phyloP scores from a whole-genome alignment of 2,888 invertebrate genomes.

The Rotaria sp. region DNA sequence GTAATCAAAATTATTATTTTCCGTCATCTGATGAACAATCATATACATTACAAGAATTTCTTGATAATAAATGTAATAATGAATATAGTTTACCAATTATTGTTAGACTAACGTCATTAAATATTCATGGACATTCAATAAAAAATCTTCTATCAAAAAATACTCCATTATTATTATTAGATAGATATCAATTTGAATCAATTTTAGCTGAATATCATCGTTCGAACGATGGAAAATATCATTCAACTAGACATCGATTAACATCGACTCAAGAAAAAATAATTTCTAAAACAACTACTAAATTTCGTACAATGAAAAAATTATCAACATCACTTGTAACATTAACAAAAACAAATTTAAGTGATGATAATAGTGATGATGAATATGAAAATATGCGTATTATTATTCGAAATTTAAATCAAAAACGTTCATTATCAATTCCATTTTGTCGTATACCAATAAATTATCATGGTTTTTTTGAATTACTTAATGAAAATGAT shows the following conservation, averaged over 20 bases:
- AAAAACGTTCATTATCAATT: neutral
- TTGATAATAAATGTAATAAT: neutral
- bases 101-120: neutral
- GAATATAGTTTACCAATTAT: neutral
- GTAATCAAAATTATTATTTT: neutral
- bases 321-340: neutral
- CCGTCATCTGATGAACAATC: neutral
- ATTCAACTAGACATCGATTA: no score
- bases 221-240: neutral
- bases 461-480: neutral
- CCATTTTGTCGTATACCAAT: neutral
- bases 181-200: neutral
- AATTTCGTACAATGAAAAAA: constrained; percentile 2
- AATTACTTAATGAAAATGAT: neutral
- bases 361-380: neutral
- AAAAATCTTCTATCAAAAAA: neutral
- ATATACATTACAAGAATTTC: neutral
- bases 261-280: neutral
- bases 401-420: neutral
- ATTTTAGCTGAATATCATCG: neutral
- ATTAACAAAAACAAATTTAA: neutral
- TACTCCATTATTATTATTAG: neutral
- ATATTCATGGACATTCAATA: neutral
- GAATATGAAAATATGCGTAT: neutral
- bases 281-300: neutral